Evolutionary conservation across 2,113 vertebrate species (phyloP).

Genomic region (Aspidoscelis tigris): DNA sequence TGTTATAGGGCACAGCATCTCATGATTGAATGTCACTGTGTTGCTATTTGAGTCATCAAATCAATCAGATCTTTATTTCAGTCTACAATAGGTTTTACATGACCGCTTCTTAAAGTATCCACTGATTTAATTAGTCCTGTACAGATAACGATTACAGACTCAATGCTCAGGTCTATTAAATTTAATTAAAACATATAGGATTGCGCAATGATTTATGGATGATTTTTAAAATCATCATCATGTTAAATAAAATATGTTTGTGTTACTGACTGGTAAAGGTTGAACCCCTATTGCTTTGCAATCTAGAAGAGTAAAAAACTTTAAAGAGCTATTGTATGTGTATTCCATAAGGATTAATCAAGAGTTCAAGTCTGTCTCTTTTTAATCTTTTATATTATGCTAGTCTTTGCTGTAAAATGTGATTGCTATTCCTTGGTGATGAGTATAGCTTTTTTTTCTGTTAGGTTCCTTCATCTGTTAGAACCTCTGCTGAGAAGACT

Average conservation of each 20-base stretch:
- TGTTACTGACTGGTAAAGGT: neutral
- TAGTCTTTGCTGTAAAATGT: neutral
- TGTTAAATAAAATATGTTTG: neutral
- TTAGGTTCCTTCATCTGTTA: constrained; percentile 50
- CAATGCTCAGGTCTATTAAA: too few relatives aligned
- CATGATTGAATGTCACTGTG: neutral
- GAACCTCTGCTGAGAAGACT: constrained; percentile 4
- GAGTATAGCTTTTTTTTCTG: neutral
- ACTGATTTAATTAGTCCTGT: too few relatives aligned
- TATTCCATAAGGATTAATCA: neutral
- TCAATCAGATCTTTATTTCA: too few relatives aligned
- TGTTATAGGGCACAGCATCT: too few relatives aligned
- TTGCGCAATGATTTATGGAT: neutral
- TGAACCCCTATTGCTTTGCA: neutral
- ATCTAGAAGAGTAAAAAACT: neutral
- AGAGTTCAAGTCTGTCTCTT: neutral
- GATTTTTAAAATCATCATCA: neutral
- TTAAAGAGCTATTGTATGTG: neutral
- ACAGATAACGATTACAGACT: too few relatives aligned
- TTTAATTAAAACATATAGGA: too few relatives aligned
- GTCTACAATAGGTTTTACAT: too few relatives aligned
- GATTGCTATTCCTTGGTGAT: neutral
- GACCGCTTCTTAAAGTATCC: too few relatives aligned
- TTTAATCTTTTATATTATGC: neutral
- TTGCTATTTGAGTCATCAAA: too few relatives aligned